Evolutionary conservation across 2,113 vertebrate species (phyloP), one percentile per base, ranked within the genome.

Genomic region (Potamarius usumacintae): DNA sequence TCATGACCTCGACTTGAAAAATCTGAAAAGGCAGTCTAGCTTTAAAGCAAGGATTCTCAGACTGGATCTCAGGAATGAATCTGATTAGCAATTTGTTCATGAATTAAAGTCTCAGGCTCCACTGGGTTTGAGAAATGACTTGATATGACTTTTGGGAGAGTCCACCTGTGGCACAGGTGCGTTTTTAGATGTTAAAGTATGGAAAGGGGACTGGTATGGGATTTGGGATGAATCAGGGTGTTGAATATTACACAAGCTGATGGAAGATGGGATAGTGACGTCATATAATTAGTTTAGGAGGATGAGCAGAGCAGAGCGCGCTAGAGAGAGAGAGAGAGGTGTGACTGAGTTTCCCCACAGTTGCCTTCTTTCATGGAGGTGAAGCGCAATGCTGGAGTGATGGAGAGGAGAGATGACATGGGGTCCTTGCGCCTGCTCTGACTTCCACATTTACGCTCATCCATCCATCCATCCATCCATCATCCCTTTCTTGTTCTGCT

Each of bases 341-440:
- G 82, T 30, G 63, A 20, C 25, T 52, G 82, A 83, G 82, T 67
- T 69, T 84, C 10, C 77, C 25, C 12, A 27, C 63, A 74, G 67
- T 76, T 72, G 79, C 79, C 48, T 69, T 42, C 42, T 42, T 42
- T 72, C 30, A 62, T 62, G 80, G 86, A 87, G 86, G 55, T 63
- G 79, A 71, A 74, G 57, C 30, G 34, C 42, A n/a, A 20, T 67
- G 60, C 42, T 18, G 85, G 62, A 81, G 27, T 69, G 79, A 82
- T 74, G 79, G 71, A 82, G 63, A 69, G 34, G n/a, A 72, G 71
- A 27, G 10, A 50, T 82, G 79, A 34, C 55, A 77, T 63, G 84
- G 58, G 63, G 42, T 48, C 25, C n/a, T 78, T 52, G 57, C 34
- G n/a, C 69, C 7, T 63, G 30, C 71, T 74, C n/a, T 30, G 71